Base-by-base conservation (phyloP, 2,113 vertebrate species). In the Phrynosoma blainvillii region DNA sequence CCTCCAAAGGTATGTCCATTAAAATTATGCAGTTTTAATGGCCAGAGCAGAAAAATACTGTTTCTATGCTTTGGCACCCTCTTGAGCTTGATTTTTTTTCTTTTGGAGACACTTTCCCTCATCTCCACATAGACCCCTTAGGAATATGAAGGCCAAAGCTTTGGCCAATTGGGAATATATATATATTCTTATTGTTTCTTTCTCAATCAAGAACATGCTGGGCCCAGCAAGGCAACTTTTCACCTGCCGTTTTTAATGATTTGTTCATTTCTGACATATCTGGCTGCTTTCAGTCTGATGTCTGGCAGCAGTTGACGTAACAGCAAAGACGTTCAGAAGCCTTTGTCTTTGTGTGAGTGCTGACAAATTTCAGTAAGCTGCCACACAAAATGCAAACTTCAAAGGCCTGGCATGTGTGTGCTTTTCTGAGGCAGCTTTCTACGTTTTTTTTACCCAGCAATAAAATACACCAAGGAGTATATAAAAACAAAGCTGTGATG, bases 401-500 rank as follows among this genome's bases (percentile, higher is more conserved):
- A 92, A 93, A 94, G 90, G n/a, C 36, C 85, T 93, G 94, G 71
- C 75, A 0, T 70, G 90, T 65, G 90, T 66, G 83, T 84, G 89
- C 36, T 90, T 88, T 79, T 84, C 91, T 87, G 92, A 85, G 87
- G 90, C 90, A 88, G 92, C 93, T 94, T 93, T 93, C 91, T 52
- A 93, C 89, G 90, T 92, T 95, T 71, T 71, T 36, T 96, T 83
- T 93, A 89, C 93, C 89, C 90, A 90, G 88, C 94, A 89, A 20
- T 94, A 94, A 95, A 95, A 90, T 42, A 36, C 85, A 65, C 92
- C 0, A 4, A 89, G 0, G 85, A 92, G 90, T 92, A 90, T 92
- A 91, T 93, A 93, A 95, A 95, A 94, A 87, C 94, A 95, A 94
- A 95, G 89, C 93, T 92, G 93, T 92, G 92, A 95, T 96, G 95